Conservation (phyloP, 2,888 invertebrate species). For the Electrophaes corylata region DNA sequence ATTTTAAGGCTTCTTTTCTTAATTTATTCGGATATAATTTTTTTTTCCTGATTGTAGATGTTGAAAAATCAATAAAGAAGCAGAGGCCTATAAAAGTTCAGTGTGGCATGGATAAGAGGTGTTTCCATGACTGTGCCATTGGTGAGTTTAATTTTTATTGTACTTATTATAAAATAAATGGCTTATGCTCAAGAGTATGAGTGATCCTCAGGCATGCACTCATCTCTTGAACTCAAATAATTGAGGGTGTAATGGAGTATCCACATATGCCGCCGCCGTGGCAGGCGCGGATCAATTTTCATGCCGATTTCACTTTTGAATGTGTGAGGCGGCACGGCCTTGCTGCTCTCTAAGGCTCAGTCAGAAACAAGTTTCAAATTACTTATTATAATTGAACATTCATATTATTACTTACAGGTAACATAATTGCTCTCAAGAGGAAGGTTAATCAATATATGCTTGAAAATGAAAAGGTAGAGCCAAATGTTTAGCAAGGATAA, state of each 20-base stretch:
- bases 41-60: conserved; percentile 56
- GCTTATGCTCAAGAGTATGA: no score
- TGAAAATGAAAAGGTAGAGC: not conserved
- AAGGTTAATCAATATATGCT: conserved; percentile 15
- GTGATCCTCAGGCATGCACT: not conserved
- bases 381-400: not conserved
- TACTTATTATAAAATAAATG: no score
- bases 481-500: not conserved
- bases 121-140: conserved; percentile 64
- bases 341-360: not conserved
- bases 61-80: conserved; percentile 65
- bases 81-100: conserved; percentile 75
- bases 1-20: not conserved
- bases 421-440: conserved; percentile 32
- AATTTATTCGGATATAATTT: not conserved
- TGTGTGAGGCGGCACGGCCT: no score
- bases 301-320: no score
- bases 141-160: conserved; percentile 48
- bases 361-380: no score
- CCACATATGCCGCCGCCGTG: no score
- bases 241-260: no score
- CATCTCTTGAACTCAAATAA: no score
- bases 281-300: no score
- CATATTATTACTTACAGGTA: conserved; percentile 44
- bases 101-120: conserved; percentile 68